Base-by-base conservation (phyloP, 2,888 invertebrate genomes). In the Lithophane socia region DNA sequence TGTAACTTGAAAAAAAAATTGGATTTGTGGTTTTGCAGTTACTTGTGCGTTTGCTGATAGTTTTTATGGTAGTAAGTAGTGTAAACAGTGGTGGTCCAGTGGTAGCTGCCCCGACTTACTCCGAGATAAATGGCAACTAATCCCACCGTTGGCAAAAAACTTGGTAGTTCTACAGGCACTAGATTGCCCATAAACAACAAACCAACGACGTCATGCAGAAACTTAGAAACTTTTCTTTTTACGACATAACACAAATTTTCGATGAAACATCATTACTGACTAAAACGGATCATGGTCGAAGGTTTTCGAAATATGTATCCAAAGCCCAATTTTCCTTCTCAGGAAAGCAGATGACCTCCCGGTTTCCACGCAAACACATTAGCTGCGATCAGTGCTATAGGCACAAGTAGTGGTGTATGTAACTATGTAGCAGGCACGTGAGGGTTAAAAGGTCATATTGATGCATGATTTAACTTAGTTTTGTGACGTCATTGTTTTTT, bases 341-440 rank as follows among this genome's bases (percentile, higher is more conserved):
- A 82, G 77, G 82, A 61, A 73, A 68, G 81, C 82, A 72, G 73
- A 85, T 85, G 85, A 83, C 71, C 67, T 75, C 65, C 61, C 71
- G 65, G 83, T 73, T 68, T 83, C 75, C 75, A 74, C 65, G 72
- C 82, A 82, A 83, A 71, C 69, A 78, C 78, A 83, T 82, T 83
- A 85, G 61, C 65, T 18, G 42, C 76, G 73, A 72, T 76, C 77
- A 77, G 77, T 60, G 75, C 75, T 76, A 80, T 86, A 77, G 56
- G 52, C 21, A 58, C 60, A 61, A 44, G 61, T 69, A 60, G 54
- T 37, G 65, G 49, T 54, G 47, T 79, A n/a, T 61, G 67, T 42
- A 68, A 73, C 73, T 67, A 29, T 49, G 66, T 24, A 56, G 63
- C 21, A 13, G n/a, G 1, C 44, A 58, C 18, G 52, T 67, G 56